Percentiles rank a stretch among this genome's conserved stretches.
These are phyloP conservation scores for Schizopygopsis pylzovi DNA, from an alignment of 2,797 vertebrate species.

Conservation along the genomic window DNA sequence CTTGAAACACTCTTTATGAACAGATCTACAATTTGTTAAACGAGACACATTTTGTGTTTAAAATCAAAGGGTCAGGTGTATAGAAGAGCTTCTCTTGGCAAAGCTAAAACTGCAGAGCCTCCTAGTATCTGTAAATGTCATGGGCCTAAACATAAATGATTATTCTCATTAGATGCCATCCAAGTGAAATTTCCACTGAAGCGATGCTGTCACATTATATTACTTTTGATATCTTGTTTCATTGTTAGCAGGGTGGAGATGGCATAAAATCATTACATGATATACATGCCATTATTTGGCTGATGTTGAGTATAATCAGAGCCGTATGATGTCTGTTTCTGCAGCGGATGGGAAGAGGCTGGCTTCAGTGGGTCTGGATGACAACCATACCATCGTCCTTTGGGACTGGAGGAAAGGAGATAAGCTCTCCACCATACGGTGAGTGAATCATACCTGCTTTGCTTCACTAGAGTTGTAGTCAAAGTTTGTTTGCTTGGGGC, in stretches of 20 bases:
- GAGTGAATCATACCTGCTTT: conserved; percentile 54
- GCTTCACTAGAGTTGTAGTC: neutral
- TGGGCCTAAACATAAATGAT: conserved; percentile 20
- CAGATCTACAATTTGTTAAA: neutral
- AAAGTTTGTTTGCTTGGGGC: neutral
- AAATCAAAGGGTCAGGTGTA: neutral
- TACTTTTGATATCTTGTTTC: conserved; percentile 35
- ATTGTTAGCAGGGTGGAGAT: conserved; percentile 22
- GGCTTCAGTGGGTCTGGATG: conserved; percentile 94
- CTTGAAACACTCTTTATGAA: neutral
- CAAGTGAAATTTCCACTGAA: conserved; percentile 15
- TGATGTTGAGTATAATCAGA: conserved; percentile 38
- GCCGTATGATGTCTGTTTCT: conserved; percentile 7
- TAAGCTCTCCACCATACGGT: conserved; percentile 94
- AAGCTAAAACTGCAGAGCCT: conserved; percentile 8
- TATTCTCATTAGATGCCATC: conserved; percentile 40
- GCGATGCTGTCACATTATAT: conserved; percentile 35
- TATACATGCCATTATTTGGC: conserved; percentile 11
- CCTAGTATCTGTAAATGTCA: conserved; percentile 11
- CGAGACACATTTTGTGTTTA: neutral
- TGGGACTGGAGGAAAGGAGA: conserved; percentile 99
- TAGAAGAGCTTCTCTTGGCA: neutral
- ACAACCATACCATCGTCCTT: conserved; percentile 91
- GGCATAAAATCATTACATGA: conserved; percentile 3
- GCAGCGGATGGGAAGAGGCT: conserved; percentile 95